Conservation (phyloP, 2,797 vertebrate species). For the Columba guinea region DNA sequence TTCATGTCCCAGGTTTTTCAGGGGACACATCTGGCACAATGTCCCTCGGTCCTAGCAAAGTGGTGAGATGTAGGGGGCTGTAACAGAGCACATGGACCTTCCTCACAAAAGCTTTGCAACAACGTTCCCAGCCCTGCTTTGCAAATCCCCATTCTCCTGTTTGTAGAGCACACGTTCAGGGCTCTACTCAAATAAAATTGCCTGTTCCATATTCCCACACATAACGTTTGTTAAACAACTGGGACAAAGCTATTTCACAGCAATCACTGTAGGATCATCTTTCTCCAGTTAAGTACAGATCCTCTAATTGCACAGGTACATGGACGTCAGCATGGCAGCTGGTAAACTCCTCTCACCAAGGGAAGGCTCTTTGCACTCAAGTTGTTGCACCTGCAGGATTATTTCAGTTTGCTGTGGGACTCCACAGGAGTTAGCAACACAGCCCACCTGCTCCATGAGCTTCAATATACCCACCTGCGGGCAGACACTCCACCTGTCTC, state of each 20-base stretch:
- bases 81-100: background rate
- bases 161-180: background rate
- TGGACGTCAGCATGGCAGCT: background rate
- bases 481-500: background rate
- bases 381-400: background rate
- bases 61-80: background rate
- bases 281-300: background rate
- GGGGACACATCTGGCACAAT: background rate
- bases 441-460: background rate
- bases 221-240: background rate
- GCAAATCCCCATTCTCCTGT: background rate
- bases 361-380: background rate
- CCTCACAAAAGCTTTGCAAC: background rate
- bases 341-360: background rate
- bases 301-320: background rate
- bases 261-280: fast-evolving
- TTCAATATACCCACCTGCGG: background rate
- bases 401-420: background rate
- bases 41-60: fast-evolving
- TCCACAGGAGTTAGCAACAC: background rate
- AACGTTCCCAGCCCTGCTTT: background rate
- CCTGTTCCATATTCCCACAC: background rate
- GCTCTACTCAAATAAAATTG: background rate
- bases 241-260: background rate
- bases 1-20: background rate